These are phyloP conservation scores for Drosophila burlai DNA, from an alignment of 1,140 invertebrate species.

Conservation along the genomic window DNA sequence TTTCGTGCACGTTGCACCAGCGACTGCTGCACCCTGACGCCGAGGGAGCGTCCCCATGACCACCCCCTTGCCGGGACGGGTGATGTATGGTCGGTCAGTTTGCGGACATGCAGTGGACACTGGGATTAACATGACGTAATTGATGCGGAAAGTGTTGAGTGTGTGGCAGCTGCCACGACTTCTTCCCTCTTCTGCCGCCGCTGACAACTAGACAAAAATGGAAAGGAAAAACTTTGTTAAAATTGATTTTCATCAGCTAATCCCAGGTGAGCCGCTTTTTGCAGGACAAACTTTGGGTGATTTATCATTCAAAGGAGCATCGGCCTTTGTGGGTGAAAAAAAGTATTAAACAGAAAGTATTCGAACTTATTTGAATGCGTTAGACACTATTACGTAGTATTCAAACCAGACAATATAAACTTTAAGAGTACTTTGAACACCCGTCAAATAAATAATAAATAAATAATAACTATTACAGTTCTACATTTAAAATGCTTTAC, in stretches of 20 bases:
- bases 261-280: slow-evolving; percentile 21
- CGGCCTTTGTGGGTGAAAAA: neutral
- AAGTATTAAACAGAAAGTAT: neutral
- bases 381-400: neutral
- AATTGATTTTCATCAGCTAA: slow-evolving; percentile 62
- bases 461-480: too few relatives aligned
- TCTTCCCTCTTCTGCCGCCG: neutral
- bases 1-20: slow-evolving; percentile 73
- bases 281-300: neutral
- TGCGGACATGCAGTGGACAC: slow-evolving; percentile 84
- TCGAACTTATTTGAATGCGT: neutral
- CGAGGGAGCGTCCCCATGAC: slow-evolving; percentile 4
- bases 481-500: too few relatives aligned
- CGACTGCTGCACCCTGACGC: slow-evolving; percentile 40
- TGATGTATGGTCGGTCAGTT: slow-evolving; percentile 84
- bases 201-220: slow-evolving; percentile 17
- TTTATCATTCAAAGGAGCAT: slow-evolving; percentile 8
- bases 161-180: slow-evolving; percentile 68
- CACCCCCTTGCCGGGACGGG: slow-evolving; percentile 23
- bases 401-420: too few relatives aligned
- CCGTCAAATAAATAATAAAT: too few relatives aligned
- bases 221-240: slow-evolving; percentile 53
- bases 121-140: slow-evolving; percentile 84
- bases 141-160: slow-evolving; percentile 84
- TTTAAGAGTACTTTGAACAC: too few relatives aligned